Base-by-base conservation (phyloP, 2,797 vertebrate species). In the Nasua narica region DNA sequence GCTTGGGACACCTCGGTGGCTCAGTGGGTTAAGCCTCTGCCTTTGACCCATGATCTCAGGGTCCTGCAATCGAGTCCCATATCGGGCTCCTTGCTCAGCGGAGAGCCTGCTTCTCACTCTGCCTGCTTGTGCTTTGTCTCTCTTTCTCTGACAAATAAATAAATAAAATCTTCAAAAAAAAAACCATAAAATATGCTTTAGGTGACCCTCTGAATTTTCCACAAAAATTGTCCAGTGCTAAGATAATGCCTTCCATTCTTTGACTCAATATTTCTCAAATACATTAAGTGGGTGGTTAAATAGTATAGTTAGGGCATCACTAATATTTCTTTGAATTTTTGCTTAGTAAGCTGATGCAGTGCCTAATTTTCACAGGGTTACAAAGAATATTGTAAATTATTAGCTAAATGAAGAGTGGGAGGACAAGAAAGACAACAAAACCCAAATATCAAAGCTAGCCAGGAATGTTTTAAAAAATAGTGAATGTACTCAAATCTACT, bases 391-490 rank as follows among this genome's bases (percentile, higher is more conserved):
- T 90, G 35, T 37, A 82, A 72, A 88, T 86, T 67, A 83, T n/a
- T 91, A 69, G 72, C 16, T 72, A 60, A 50, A 79, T 83, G 37
- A 40, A 27, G 35, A 54, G 29, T 90, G 35, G 60, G 76, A n/a
- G 11, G 37, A 27, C 14, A 58, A 78, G 15, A 79, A 70, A 97
- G 87, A 77, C 60, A 84, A 78, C 23, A 92, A 48, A 69, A 60
- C 35, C 5, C 43, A 89, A 54, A 46, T 78, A 84, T 40, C 72
- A 79, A 62, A 92, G 70, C 62, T 60, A 40, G 14, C 23, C 3
- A 37, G 46, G 29, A 88, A 91, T 69, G 32, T 85, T 69, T 50
- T 94, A 52, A 83, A 95, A 95, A 87, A 87, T 58, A 87, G 43
- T 72, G n/a, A 67, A 83, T 48, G 12, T 86, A n/a, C 12, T 25